These are phyloP conservation scores for Bambusicola thoracicus DNA, from an alignment of 2,113 vertebrate genomes.

Conservation along the genomic window DNA sequence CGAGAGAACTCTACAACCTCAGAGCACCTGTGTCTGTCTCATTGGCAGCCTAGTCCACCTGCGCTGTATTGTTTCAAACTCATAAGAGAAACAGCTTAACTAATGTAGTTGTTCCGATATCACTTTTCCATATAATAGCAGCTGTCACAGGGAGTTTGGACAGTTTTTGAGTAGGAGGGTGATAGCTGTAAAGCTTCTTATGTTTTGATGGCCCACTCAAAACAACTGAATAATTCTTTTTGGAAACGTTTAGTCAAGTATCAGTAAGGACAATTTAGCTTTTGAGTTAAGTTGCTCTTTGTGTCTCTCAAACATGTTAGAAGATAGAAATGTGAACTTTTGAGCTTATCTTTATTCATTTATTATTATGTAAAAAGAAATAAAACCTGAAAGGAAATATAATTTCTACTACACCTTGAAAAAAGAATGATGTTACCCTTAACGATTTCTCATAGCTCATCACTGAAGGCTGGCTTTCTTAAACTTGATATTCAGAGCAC, in stretches of 20 bases:
- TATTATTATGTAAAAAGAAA: neutral
- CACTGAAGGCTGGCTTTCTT: neutral
- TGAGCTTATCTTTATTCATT: neutral
- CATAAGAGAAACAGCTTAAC: neutral
- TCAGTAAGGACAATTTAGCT: neutral
- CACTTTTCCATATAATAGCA: neutral
- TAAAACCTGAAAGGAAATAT: neutral
- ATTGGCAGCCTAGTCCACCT: neutral
- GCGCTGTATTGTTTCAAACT: neutral
- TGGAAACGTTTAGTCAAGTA: neutral
- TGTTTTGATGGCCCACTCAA: neutral
- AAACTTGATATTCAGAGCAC: neutral
- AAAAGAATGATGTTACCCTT: neutral
- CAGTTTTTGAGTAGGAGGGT: neutral
- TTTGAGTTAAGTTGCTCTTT: neutral
- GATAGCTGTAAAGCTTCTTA: neutral
- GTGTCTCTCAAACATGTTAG: neutral
- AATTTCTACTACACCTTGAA: neutral
- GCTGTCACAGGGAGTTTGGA: accelerated
- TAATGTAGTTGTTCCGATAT: neutral
- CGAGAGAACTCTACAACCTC: neutral
- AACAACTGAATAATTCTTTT: neutral
- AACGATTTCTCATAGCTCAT: neutral
- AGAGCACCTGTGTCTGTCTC: neutral
- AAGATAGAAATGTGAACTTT: neutral